Conservation (phyloP, 1,140 invertebrate species). For the Bilobella aurantiaca region DNA sequence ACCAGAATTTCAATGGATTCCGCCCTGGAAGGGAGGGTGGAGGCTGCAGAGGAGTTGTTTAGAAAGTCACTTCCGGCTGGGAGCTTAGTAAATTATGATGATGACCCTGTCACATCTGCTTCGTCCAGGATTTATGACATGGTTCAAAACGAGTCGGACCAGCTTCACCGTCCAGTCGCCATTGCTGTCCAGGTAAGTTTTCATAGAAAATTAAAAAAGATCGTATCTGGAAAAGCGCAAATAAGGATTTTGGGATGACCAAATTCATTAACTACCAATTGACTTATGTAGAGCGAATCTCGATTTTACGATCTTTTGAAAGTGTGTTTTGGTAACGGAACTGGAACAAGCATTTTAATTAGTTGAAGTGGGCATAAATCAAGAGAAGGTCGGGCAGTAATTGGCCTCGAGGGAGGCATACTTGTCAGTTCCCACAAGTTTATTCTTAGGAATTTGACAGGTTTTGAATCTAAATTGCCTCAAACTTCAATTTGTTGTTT, state of each 20-base stretch:
- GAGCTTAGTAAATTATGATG: slow-evolving; percentile 33
- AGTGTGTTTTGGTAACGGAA: too few relatives aligned
- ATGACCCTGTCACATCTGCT: slow-evolving; percentile 20
- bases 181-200: slow-evolving; percentile 34
- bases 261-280: not conserved
- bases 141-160: slow-evolving; percentile 17
- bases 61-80: slow-evolving; percentile 27
- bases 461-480: not conserved
- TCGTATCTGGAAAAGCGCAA: not conserved
- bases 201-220: not conserved
- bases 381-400: too few relatives aligned
- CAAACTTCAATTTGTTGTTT: not conserved
- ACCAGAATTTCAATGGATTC: slow-evolving; percentile 46
- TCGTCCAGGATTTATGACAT: slow-evolving; percentile 30
- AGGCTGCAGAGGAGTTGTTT: slow-evolving; percentile 39
- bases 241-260: not conserved
- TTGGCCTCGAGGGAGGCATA: too few relatives aligned
- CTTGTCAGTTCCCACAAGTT: too few relatives aligned
- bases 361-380: too few relatives aligned
- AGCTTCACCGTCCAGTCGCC: slow-evolving; percentile 25
- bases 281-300: too few relatives aligned
- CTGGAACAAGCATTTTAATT: too few relatives aligned
- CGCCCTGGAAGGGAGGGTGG: slow-evolving; percentile 34
- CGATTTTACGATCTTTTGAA: too few relatives aligned
- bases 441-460: too few relatives aligned